Percentiles rank a stretch among this genome's conserved stretches.
phyloP scores from a whole-genome alignment of 2,113 vertebrate species.

The Muntiacus muntjak region DNA sequence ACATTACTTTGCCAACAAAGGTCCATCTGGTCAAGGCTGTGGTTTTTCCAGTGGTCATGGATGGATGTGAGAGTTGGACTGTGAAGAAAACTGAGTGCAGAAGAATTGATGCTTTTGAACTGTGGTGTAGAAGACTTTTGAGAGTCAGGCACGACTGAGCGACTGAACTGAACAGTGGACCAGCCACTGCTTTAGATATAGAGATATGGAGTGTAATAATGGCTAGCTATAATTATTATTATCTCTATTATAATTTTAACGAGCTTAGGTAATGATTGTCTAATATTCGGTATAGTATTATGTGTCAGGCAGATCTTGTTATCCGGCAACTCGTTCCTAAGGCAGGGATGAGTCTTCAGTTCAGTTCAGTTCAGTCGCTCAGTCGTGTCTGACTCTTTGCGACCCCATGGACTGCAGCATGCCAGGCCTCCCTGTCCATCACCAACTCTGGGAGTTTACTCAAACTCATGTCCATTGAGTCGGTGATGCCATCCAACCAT shows the following conservation, averaged over 20 bases:
- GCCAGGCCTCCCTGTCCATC: background rate
- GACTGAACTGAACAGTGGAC: background rate
- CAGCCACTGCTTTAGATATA: background rate
- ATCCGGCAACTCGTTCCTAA: background rate
- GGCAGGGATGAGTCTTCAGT: background rate
- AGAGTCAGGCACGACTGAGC: no score
- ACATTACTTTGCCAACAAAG: no score
- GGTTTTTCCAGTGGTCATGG: no score
- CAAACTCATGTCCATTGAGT: background rate
- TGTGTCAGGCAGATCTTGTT: background rate
- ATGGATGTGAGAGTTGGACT: no score
- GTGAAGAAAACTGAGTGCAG: no score
- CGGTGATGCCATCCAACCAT: background rate
- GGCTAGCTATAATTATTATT: background rate
- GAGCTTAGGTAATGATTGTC: background rate
- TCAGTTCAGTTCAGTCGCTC: background rate
- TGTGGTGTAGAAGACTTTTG: no score
- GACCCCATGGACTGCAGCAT: background rate
- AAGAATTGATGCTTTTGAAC: no score
- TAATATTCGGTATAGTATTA: background rate
- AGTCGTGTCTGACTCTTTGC: background rate
- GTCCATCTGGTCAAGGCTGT: no score
- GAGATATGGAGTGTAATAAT: background rate
- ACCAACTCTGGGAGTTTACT: background rate
- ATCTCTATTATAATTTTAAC: conserved; percentile 19